Conservation (phyloP, 2,113 vertebrate genomes). For the Osmerus eperlanus region DNA sequence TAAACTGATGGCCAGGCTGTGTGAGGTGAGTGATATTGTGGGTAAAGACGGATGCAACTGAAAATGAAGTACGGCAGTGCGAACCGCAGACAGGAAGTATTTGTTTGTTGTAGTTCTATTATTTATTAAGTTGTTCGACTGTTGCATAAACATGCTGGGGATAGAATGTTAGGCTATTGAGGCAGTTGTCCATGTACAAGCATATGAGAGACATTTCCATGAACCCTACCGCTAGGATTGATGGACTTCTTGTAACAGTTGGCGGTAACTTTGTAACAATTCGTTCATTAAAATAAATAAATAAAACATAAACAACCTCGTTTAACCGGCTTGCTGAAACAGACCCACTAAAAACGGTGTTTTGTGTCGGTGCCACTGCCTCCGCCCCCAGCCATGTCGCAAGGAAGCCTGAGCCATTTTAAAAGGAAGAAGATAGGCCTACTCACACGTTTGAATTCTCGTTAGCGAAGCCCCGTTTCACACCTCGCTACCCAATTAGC, state of each 20-base stretch:
- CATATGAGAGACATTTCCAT: no score
- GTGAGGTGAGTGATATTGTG: background rate
- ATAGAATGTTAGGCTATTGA: no score
- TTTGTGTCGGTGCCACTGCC: slow-evolving; percentile 31
- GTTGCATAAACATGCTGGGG: no score
- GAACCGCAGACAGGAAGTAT: background rate
- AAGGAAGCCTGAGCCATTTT: slow-evolving; percentile 50
- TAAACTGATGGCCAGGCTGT: background rate
- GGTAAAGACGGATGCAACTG: background rate
- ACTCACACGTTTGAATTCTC: slow-evolving; percentile 59
- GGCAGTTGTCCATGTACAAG: no score
- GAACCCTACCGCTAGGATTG: no score
- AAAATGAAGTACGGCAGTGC: background rate
- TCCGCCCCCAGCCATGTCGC: slow-evolving; percentile 42
- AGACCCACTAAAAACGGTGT: background rate
- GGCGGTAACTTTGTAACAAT: no score
- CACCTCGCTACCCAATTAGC: slow-evolving; percentile 66
- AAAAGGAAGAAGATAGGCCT: slow-evolving; percentile 34
- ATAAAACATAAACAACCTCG: no score
- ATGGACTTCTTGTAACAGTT: no score
- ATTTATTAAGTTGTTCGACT: no score
- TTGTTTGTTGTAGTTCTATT: no score
- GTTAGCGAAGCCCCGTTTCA: slow-evolving; percentile 54
- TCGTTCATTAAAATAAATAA: no score
- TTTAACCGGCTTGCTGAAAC: background rate